A percentile compares a stretch with the other conserved stretches of the same genome.
Evolutionary conservation across 2,113 vertebrate genomes (phyloP).

Genomic region (Oreochromis niloticus): DNA sequence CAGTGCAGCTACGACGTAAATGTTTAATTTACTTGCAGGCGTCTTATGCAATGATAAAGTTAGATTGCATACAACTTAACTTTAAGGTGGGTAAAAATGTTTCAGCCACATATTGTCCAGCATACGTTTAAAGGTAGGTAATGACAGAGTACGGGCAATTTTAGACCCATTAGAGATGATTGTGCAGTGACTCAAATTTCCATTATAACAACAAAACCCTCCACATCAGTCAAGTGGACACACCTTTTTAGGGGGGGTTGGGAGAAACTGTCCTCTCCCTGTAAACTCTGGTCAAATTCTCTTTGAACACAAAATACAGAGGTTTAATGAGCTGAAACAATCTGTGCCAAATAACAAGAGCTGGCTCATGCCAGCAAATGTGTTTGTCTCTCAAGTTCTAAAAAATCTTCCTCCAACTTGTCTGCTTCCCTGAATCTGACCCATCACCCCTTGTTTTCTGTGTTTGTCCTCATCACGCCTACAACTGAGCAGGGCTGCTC

Average conservation of each 20-base stretch:
- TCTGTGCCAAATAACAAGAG: neutral
- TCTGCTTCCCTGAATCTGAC: conserved; percentile 25
- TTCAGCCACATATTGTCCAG: neutral
- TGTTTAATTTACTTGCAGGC: neutral
- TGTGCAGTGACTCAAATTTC: neutral
- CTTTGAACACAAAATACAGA: neutral
- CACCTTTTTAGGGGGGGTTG: neutral
- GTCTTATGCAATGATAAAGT: neutral
- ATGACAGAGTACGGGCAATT: neutral
- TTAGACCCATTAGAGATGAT: neutral
- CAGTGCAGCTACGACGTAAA: neutral
- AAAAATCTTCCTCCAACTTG: conserved; percentile 4
- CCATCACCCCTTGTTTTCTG: conserved; percentile 26
- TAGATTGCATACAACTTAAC: neutral
- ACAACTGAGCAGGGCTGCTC: conserved; percentile 8
- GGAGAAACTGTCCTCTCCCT: neutral
- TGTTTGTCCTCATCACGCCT: conserved; percentile 29
- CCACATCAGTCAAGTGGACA: neutral
- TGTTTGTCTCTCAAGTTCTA: neutral
- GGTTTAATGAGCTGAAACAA: neutral
- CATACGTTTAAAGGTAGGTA: rapidly evolving
- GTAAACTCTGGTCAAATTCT: neutral
- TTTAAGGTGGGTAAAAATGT: neutral
- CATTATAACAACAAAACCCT: neutral
- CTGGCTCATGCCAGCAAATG: neutral